These are phyloP conservation scores for Dicerorhinus sumatrensis DNA, from an alignment of 2,113 vertebrate species.

Conservation along the genomic window DNA sequence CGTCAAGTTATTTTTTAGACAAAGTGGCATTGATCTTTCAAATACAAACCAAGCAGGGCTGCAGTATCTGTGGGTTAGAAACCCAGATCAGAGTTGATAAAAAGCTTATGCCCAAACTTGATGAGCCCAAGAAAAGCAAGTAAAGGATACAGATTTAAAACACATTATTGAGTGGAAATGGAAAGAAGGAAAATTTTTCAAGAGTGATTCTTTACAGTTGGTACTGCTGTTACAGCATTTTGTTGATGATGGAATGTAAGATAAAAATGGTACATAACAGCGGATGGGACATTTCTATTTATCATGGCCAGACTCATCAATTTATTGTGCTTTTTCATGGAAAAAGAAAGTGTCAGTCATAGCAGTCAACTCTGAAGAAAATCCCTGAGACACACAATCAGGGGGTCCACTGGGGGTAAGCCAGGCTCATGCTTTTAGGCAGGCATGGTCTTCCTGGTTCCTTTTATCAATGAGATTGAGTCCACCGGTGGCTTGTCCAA, in stretches of 20 bases:
- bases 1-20: background rate
- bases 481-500: background rate
- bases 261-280: constrained; percentile 20
- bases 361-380: background rate
- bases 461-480: background rate
- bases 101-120: constrained; percentile 43
- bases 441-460: background rate
- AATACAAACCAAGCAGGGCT: constrained; percentile 59
- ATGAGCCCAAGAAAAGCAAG: constrained; percentile 1
- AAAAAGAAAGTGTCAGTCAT: background rate
- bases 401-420: background rate
- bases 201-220: constrained; percentile 10
- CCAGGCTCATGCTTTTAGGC: background rate
- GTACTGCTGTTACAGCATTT: background rate
- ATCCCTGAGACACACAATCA: background rate
- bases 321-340: background rate
- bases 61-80: constrained; percentile 49
- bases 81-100: constrained; percentile 48
- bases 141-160: background rate
- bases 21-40: constrained; percentile 37
- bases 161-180: background rate
- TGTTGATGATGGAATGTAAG: background rate
- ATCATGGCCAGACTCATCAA: constrained; percentile 42
- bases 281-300: background rate
- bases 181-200: background rate